Evolutionary conservation across 2,113 vertebrate genomes (phyloP).

Genomic region (Pelecanus crispus): DNA sequence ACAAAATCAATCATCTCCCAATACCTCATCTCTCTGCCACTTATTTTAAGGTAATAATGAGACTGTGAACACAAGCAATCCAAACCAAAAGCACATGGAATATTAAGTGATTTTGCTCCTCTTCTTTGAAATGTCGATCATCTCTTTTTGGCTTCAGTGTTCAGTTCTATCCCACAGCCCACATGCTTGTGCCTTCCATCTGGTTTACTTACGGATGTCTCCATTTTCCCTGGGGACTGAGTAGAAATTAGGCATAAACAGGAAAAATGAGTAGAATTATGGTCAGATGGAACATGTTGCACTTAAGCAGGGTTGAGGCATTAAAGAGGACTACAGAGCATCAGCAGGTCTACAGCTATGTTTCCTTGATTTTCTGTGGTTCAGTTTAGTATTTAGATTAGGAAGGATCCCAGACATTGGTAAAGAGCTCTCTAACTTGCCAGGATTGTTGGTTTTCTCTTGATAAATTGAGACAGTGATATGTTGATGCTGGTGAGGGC

Average conservation of each 20-base stretch:
- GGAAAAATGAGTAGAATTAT: background rate
- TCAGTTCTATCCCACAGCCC: background rate
- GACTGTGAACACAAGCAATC: background rate
- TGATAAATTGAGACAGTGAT: background rate
- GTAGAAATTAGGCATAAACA: background rate
- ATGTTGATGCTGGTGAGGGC: background rate
- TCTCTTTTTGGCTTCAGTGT: background rate
- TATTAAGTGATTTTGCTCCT: background rate
- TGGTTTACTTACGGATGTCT: background rate
- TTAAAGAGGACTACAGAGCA: background rate
- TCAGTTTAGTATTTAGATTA: background rate
- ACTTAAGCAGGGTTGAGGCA: fast-evolving
- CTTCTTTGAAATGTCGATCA: background rate
- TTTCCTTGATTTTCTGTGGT: background rate
- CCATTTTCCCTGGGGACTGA: background rate
- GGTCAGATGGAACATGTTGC: background rate
- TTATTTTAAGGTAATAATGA: background rate
- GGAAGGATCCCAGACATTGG: background rate
- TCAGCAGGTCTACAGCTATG: background rate
- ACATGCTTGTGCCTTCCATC: background rate
- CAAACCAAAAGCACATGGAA: background rate
- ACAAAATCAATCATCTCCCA: background rate
- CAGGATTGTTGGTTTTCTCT: background rate
- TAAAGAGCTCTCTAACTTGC: background rate
- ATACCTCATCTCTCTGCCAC: background rate